phyloP scores from a whole-genome alignment of 1,140 invertebrate species.

The Thalassaphorura encarpata region DNA sequence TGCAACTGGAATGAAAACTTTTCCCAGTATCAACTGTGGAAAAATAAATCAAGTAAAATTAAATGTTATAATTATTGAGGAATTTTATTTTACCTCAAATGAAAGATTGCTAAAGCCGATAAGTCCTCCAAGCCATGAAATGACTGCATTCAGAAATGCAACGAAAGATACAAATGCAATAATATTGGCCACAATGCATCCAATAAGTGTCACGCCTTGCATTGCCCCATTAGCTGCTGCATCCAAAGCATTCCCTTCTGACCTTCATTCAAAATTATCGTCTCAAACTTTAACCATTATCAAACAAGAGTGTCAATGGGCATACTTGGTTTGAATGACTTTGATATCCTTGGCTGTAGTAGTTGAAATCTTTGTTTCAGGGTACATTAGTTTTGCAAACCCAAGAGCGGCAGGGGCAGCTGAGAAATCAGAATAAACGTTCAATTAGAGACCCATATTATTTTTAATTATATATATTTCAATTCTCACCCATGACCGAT shows the following conservation, averaged over 20 bases:
- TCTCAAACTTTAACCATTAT: neutral
- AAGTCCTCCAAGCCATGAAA: slow-evolving; percentile 59
- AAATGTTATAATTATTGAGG: neutral
- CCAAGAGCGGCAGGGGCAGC: slow-evolving; percentile 48
- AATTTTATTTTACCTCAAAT: slow-evolving; percentile 40
- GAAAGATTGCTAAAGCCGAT: slow-evolving; percentile 49
- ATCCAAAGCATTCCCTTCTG: slow-evolving; percentile 71
- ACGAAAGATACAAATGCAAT: slow-evolving; percentile 83
- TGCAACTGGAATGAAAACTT: slow-evolving; percentile 73
- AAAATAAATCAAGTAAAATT: neutral
- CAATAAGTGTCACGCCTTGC: slow-evolving; percentile 50
- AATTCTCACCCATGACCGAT: slow-evolving; percentile 92
- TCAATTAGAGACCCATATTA: neutral
- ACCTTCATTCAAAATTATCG: slow-evolving; percentile 44
- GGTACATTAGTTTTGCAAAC: slow-evolving; percentile 80
- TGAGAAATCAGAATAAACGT: neutral
- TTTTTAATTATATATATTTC: slow-evolving; percentile 38
- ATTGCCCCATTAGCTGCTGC: slow-evolving; percentile 79
- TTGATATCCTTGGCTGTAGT: slow-evolving; percentile 53
- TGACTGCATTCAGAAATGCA: slow-evolving; percentile 64
- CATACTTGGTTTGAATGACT: slow-evolving; percentile 36
- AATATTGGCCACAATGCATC: slow-evolving; percentile 81
- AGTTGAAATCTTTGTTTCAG: slow-evolving; percentile 67
- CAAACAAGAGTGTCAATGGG: neutral
- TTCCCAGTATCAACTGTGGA: slow-evolving; percentile 58